Base-by-base conservation (phyloP, 2,888 invertebrate species). In the Megaustenia siamemsis region DNA sequence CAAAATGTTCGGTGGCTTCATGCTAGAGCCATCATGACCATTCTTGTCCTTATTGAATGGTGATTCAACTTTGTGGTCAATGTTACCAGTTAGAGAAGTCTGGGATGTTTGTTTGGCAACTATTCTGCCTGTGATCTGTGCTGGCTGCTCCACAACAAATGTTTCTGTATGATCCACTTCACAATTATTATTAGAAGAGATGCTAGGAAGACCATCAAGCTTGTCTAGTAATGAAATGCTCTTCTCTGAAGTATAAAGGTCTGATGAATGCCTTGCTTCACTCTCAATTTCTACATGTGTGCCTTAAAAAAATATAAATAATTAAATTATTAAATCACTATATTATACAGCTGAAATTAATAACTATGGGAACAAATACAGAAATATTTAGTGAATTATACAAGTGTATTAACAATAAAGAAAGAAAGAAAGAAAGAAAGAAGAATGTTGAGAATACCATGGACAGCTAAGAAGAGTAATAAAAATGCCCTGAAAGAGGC, bases 1-100 rank as follows among this genome's bases (percentile, higher is more conserved):
- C 21, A 93, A 88, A n/a, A 94, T 89, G 86, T 94, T 94, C 0
- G 93, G 94, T 10, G 94, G 93, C 88, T 93, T 93, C 75, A 63
- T 45, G n/a, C 32, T 28, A 49, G 77, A 28, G 3, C 35, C 35
- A 6, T 60, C 35, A 40, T 15, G 12, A n/a, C 43, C 40, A 43
- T 21, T n/a, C n/a, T 40, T n/a, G 43, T 1, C 28, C 21, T 43
- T 40, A 5, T 15, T 24, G 40, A 28, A 40, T 3, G 28, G 40
- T 60, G 56, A 21, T 43, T 77, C 77, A 56, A 8, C 8, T n/a
- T 77, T 38, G 21, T n/a, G 53, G 3, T 53, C 28, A 4, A 3
- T 18, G 43, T 32, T 10, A 38, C 35, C 10, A 76, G 18, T 35
- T 15, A 32, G 28, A 35, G 53, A 10, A 21, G 5, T 76, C 35